Conservation (phyloP, 2,797 vertebrate species). For the Coregonus suidteri region DNA sequence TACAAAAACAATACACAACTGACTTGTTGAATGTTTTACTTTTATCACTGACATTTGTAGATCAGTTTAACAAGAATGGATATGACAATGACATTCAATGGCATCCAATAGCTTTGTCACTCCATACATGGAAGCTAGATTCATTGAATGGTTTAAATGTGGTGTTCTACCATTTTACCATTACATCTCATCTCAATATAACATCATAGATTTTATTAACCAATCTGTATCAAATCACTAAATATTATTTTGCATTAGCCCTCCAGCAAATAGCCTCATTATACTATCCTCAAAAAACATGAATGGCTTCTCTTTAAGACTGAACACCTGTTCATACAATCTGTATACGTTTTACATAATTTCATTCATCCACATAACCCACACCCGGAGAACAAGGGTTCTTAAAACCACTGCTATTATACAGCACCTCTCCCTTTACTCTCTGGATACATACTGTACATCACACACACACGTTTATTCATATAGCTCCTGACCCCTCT, state of each 20-base stretch:
- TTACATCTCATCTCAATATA: neutral
- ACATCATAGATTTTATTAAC: neutral
- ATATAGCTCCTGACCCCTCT: neutral
- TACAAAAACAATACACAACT: neutral
- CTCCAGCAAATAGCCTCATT: neutral
- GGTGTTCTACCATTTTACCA: neutral
- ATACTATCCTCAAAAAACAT: neutral
- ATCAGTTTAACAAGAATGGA: neutral
- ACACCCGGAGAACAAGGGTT: conserved; percentile 5
- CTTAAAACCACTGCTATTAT: neutral
- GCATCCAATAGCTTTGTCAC: neutral
- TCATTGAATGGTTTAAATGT: neutral
- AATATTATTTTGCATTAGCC: neutral
- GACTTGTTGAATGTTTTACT: neutral
- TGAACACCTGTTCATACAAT: conserved; percentile 8
- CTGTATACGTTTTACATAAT: conserved; percentile 13
- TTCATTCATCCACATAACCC: conserved; percentile 13
- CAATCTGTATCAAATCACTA: neutral
- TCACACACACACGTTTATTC: conserved; percentile 1
- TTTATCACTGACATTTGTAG: neutral
- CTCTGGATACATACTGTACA: neutral
- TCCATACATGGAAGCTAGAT: neutral
- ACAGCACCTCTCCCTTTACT: neutral
- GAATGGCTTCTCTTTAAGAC: neutral
- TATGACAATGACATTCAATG: conserved; percentile 2